A percentile compares a stretch with the other conserved stretches of the same genome.
Evolutionary conservation across 1,140 invertebrate genomes (phyloP).

Genomic region (Zeugodacus cucurbitae): DNA sequence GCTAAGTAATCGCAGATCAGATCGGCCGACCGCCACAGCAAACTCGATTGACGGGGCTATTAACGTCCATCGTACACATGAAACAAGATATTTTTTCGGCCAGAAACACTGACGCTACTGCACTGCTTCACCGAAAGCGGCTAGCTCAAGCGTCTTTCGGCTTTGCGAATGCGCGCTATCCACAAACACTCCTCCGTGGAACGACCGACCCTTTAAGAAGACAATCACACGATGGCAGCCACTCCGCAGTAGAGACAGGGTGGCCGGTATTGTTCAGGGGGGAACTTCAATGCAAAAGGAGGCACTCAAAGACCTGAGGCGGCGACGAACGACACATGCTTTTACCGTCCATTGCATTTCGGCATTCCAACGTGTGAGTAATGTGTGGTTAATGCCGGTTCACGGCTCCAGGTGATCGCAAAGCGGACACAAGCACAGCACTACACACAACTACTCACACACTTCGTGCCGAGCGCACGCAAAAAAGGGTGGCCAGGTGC

Average conservation of each 20-base stretch:
- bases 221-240: background rate
- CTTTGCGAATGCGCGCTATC: background rate
- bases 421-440: background rate
- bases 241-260: background rate
- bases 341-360: background rate
- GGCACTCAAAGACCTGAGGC: background rate
- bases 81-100: slow-evolving; percentile 62
- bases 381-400: slow-evolving; percentile 19
- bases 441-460: background rate
- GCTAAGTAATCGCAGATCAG: background rate
- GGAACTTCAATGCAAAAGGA: background rate
- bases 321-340: slow-evolving; percentile 34
- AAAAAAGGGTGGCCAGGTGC: slow-evolving; percentile 39
- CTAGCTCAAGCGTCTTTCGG: background rate
- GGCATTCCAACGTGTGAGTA: slow-evolving; percentile 41
- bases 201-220: background rate
- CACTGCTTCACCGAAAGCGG: background rate
- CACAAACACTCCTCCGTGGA: background rate
- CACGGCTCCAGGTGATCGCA: slow-evolving; percentile 4
- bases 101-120: background rate
- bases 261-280: background rate
- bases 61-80: slow-evolving; percentile 53
- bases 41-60: slow-evolving; percentile 40
- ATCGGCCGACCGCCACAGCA: background rate
- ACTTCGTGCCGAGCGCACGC: background rate